Base-by-base conservation (phyloP, 92 coral and sea anemone genomes). In the Palythoa heliodiscus region DNA sequence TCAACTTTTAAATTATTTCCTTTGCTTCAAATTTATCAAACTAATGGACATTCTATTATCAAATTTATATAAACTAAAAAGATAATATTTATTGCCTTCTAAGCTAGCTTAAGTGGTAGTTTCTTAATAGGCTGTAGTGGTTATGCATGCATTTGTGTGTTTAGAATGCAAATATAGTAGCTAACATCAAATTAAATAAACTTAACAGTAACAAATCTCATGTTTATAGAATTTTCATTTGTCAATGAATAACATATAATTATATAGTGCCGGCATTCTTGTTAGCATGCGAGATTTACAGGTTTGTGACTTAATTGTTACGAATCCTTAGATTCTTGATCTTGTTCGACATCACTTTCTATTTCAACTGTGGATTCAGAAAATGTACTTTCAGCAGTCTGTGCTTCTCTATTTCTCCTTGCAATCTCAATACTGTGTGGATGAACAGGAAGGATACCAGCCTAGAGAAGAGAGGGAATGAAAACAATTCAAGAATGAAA, bases 371-470 rank as follows among this genome's bases (percentile, higher is more conserved):
- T 43, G 54, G 52, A 38, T 17, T 87, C 86, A 24, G 64, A 53
- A 20, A 64, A 67, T 55, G 48, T 19, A 23, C 71, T 48, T 22
- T 52, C 87, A 7, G 81, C 72, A 7, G 73, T 47, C 48, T 67
- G 76, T 19, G 91, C 91, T 70, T 92, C 94, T 70, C 95, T 91
- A 83, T 94, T 94, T 83, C 93, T 79, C 78, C 93, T 90, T 50
- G 99, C 99, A 52, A 93, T 87, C 60, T 92, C 96, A 2, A 96
- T 52, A 76, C 96, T 91, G 80, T 91, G 95, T 17, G 98, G 99
- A 71, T 96, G 99, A 29, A 92, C 93, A n/a, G 99, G 99, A 38
- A 96, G 93, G 71, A 96, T 83, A 20, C 99, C 99, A 52, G 99
- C 99, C 99, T 96, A 72, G 50, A 64, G 58, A 63, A 23, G 69